Conservation (phyloP, 2,888 invertebrate species). For the Megaustenia siamemsis region DNA sequence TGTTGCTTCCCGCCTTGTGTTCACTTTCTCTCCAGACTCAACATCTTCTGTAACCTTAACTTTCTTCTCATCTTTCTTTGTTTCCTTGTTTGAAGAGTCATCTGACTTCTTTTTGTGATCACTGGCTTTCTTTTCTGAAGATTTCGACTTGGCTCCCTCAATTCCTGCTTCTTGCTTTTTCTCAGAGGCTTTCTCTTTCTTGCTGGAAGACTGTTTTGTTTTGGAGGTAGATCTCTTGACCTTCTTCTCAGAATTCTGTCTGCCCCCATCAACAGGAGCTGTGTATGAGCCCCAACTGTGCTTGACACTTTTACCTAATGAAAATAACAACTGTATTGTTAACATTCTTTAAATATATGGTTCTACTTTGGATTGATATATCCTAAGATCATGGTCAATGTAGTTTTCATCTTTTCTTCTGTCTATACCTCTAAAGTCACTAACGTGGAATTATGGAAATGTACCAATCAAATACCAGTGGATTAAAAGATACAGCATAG, state of each 20-base stretch:
- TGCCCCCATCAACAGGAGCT: not conserved
- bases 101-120: constrained; percentile 16
- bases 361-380: no score
- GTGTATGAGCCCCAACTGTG: not conserved
- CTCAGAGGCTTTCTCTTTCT: constrained; percentile 1
- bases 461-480: no score
- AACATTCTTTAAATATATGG: no score
- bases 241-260: constrained; percentile 32
- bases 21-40: constrained; percentile 52
- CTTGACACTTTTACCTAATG: constrained; percentile 4
- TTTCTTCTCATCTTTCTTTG: constrained; percentile 34
- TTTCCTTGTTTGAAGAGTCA: not conserved
- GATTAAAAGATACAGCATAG: no score
- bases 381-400: no score
- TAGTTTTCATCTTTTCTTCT: no score
- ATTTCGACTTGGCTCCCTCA: constrained; percentile 16
- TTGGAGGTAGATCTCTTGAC: constrained; percentile 21
- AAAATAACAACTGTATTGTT: not conserved
- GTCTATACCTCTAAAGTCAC: no score
- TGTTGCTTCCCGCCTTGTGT: constrained; percentile 47
- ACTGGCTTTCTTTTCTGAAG: constrained; percentile 30
- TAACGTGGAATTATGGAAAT: no score
- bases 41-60: constrained; percentile 42
- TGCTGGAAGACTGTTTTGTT: constrained; percentile 27
- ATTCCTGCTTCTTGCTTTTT: constrained; percentile 23